Base-by-base conservation (phyloP, 2,797 vertebrate species). In the Urosaurus nigricauda region DNA sequence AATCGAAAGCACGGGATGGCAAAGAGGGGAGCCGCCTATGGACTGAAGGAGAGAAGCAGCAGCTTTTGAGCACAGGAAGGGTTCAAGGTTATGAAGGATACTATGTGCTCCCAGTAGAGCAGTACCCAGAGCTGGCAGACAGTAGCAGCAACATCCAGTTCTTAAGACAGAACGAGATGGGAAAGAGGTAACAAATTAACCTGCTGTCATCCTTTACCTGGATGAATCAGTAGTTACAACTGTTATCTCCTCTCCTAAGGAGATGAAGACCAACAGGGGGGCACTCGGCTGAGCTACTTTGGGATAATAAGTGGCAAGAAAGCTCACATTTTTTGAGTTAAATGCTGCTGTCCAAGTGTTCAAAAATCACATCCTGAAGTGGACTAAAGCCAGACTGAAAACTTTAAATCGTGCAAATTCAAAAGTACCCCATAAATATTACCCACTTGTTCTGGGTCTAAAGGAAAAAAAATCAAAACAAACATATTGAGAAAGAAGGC, bases 131-230 rank as follows among this genome's bases (percentile, higher is more conserved):
- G 97, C 98, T 99, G 94, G 99, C 99, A 91, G 99, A 99, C 98
- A 99, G 99, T 98, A 99, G 98, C 98, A 98, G 98, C 98, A 99
- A 99, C 97, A 98, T 99, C 97, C 99, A 99, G 98, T 99, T 99
- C 96, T 97, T 99, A 97, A 98, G 99, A 99, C 99, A 99, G 98
- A 99, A 99, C 79, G 99, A 99, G 96, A 99, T 99, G 99, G 99
- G 99, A 96, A 99, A 97, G 97, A 99, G 99, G 99, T 99, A 99
- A 99, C 98, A 98, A 97, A 97, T 97, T 98, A 96, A 97, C 92
- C 97, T 96, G 96, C 97, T 96, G 95, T 96, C 97, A 97, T 97
- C 97, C 96, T 95, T 77, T 93, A 92, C 92, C 95, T 92, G 97
- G 97, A 97, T 97, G 97, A 97, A 97, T 97, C 95, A 92, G 97